phyloP scores from a whole-genome alignment of 1,140 invertebrate species.

The Orchesella cincta region DNA sequence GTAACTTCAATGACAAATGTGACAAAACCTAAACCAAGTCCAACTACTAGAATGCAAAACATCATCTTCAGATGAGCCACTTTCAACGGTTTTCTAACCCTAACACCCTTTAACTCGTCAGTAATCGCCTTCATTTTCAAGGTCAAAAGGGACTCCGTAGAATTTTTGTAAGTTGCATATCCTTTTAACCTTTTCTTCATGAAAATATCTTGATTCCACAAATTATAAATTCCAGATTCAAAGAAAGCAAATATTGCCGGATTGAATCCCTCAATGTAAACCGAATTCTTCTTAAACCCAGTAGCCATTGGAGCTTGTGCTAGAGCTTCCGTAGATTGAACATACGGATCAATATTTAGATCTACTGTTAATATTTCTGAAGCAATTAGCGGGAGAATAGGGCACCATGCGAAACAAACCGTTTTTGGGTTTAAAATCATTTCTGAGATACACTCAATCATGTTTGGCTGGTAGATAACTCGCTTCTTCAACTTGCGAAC shows the following conservation, averaged over 20 bases:
- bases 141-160: neutral
- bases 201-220: neutral
- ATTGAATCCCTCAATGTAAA: neutral
- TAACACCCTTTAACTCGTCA: neutral
- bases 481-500: neutral
- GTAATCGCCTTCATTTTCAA: neutral
- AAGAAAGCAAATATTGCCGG: neutral
- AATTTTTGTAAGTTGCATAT: neutral
- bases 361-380: neutral
- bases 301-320: neutral
- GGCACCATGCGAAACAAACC: conserved; percentile 8
- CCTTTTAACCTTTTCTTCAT: neutral
- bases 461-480: neutral
- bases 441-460: neutral
- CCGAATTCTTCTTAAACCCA: neutral
- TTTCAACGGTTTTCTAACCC: neutral
- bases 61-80: neutral
- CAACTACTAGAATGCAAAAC: neutral
- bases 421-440: neutral
- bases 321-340: neutral
- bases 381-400: neutral
- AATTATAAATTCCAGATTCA: neutral
- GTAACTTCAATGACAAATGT: neutral
- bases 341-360: neutral
- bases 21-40: neutral